Base-by-base conservation (phyloP, 2,797 vertebrate genomes). In the Halcyon chelicuti region DNA sequence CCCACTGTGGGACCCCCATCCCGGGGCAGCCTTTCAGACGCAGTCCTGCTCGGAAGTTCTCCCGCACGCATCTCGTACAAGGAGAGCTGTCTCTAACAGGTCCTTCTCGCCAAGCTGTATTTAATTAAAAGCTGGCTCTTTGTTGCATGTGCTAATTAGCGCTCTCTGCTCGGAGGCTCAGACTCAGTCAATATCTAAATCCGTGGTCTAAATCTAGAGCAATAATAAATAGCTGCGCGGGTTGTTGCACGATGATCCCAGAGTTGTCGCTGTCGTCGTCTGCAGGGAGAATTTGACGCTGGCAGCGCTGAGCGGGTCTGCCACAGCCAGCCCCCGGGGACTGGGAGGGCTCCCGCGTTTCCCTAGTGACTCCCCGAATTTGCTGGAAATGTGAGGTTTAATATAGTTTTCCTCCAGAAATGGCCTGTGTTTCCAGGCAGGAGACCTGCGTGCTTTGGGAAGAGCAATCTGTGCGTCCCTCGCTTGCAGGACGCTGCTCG, bases 71-170 rank as follows among this genome's bases (percentile, higher is more conserved):
- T 9, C 74, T n/a, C 2, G 0, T 33, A 5, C 22, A 13, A 58
- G 74, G 74, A 68, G 26, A 2, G 0, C 13, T 81, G 82, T 77
- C 93, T 72, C 31, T 22, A 67, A 46, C 89, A 55, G 29, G 55
- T 63, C 78, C 88, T 79, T 39, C 58, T 90, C 8, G 1, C 81
- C 82, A 95, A 95, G 96, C 67, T 73, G 71, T 94, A 31, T 96
- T 97, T 97, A 97, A 97, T 98, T 98, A 98, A 97, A 97, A 95
- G 65, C 78, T 86, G 90, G 96, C 83, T 96, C 92, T 94, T 92
- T 95, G 96, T 97, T 72, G 86, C 44, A 2, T 66, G 75, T 78
- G 72, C 90, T 97, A 85, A 97, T 97, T 95, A 97, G 92, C 18
- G 3, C 89, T 93, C 93, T 63, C 91, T 89, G 90, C 94, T 97